These are phyloP conservation scores for Scaptomyza tumidula DNA, from an alignment of 2,888 invertebrate genomes.

Conservation along the genomic window DNA sequence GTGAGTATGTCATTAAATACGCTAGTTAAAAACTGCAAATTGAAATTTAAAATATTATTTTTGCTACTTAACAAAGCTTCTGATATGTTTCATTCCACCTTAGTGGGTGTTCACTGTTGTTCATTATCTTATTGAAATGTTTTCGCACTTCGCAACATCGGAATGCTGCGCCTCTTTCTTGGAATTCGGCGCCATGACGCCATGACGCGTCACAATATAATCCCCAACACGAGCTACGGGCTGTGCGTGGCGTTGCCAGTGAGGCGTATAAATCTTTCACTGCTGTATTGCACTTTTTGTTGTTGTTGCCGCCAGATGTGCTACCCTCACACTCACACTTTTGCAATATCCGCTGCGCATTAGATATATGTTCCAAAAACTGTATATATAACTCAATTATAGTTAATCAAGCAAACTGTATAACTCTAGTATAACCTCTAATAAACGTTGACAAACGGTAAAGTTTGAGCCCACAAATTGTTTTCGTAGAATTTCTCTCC, in stretches of 20 bases:
- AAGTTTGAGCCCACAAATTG: constrained; percentile 2
- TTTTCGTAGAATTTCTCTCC: constrained; percentile 29
- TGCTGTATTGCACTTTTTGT: constrained; percentile 45
- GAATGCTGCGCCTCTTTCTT: constrained; percentile 75
- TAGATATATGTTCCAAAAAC: not conserved
- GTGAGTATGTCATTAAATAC: too few species aligned
- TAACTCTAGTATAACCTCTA: too few species aligned
- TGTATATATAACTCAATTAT: constrained; percentile 38
- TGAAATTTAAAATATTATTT: too few species aligned
- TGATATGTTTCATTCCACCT: too few species aligned
- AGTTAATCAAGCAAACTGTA: constrained; percentile 20
- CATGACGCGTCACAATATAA: constrained; percentile 70
- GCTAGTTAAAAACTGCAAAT: too few species aligned
- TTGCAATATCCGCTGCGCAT: constrained; percentile 54
- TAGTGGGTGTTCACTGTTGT: not conserved
- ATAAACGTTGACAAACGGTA: constrained; percentile 30
- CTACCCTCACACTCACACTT: constrained; percentile 26
- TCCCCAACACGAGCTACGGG: constrained; percentile 37
- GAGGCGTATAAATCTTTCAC: constrained; percentile 69
- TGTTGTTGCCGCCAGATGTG: constrained; percentile 55
- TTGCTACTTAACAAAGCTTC: too few species aligned
- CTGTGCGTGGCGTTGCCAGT: constrained; percentile 11
- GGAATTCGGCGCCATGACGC: constrained; percentile 70
- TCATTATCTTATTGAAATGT: constrained; percentile 26
- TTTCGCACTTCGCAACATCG: constrained; percentile 55